Evolutionary conservation across 2,888 invertebrate genomes (phyloP), one percentile per base, ranked within the genome.

Genomic region (Xylocampa areola): DNA sequence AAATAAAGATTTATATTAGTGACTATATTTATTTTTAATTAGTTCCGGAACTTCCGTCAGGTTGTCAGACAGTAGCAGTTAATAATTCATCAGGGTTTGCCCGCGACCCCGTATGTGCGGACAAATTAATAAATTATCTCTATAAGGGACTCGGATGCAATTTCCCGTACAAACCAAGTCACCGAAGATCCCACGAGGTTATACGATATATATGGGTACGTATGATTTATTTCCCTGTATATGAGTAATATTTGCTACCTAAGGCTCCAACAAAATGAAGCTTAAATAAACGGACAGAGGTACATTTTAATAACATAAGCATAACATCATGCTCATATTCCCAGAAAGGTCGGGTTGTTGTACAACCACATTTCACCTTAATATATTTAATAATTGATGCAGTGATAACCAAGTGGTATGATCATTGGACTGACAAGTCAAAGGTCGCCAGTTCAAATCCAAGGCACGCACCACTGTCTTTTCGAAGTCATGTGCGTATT

Each of bases 71-170:
- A 51, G 35, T 39, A 45, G 48, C 39, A 50, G 61, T 72, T 58
- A 67, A 72, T 73, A 68, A 62, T 68, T 75, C 52, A 75, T 55
- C 54, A 53, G 44, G 23, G 60, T 27, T 19, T 36, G 35, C 52
- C 33, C 8, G 33, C 25, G 45, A 55, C 55, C 47, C 43, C 21
- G 61, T 71, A 60, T 43, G 65, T 67, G 68, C 49, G 69, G 76
- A 81, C 79, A 82, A 86, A 87, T 88, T 85, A 84, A 85, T 85
- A 84, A 83, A 82, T 84, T 80, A 84, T 80, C 58, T 68, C 71
- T 70, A 54, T 74, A 70, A 69, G 74, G 65, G 71, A 79, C 80
- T 79, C 67, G 73, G 75, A 77, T 85, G 82, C 84, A 86, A 84
- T 86, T 82, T 84, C 77, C 79, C 69, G 70, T 73, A 69, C 71